These are phyloP conservation scores for Hydroisotoma schaefferi DNA, from an alignment of 2,888 invertebrate species.

Conservation along the genomic window DNA sequence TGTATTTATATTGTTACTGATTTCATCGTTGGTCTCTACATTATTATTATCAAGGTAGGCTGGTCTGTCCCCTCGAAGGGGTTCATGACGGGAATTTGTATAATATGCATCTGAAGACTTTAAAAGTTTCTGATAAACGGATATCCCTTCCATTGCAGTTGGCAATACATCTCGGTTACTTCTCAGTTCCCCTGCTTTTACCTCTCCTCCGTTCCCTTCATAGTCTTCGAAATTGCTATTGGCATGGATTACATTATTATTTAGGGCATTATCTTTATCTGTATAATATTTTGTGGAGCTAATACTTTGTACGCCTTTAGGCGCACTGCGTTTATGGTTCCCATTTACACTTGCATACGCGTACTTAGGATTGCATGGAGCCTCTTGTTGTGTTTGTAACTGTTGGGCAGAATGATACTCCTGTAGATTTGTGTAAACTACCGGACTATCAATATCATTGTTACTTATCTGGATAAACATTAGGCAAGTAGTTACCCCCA, in stretches of 20 bases:
- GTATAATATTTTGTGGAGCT: neutral
- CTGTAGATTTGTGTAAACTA: constrained; percentile 30
- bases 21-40: constrained; percentile 5
- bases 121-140: neutral
- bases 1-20: neutral
- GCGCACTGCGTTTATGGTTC: neutral
- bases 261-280: neutral
- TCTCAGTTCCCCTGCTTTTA: too few species aligned
- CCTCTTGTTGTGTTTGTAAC: constrained; percentile 5
- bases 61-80: constrained; percentile 19
- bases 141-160: too few species aligned
- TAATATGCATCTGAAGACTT: neutral
- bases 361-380: constrained; percentile 10
- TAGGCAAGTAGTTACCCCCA: constrained; percentile 38
- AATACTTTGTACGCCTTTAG: neutral
- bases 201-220: too few species aligned
- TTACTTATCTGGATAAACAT: constrained; percentile 32
- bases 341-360: too few species aligned
- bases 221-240: too few species aligned
- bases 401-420: constrained; percentile 22
- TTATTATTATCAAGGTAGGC: constrained; percentile 18
- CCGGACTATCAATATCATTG: constrained; percentile 24
- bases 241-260: neutral
- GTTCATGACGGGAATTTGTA: neutral
- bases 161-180: too few species aligned